These are phyloP conservation scores for Matsumurasca onukii DNA, from an alignment of 1,140 invertebrate species.

Conservation along the genomic window DNA sequence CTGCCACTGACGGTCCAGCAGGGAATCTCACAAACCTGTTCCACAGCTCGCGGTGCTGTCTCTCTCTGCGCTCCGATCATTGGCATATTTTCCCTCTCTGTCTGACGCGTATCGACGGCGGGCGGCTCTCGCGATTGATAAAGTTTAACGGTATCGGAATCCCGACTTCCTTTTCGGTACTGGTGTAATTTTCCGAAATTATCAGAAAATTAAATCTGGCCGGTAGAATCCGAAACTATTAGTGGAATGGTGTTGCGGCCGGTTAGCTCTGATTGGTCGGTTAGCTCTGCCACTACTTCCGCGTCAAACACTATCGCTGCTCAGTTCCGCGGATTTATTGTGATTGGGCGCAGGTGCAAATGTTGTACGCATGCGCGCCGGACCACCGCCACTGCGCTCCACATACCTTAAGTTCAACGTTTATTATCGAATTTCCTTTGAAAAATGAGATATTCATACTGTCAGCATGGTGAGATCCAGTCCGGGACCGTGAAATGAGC, in stretches of 20 bases:
- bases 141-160: constrained; percentile 16
- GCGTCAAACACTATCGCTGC: too few relatives aligned
- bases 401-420: too few relatives aligned
- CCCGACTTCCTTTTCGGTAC: constrained; percentile 9
- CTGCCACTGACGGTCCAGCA: constrained; percentile 14
- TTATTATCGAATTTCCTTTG: too few relatives aligned
- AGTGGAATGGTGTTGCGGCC: neutral
- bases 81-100: constrained; percentile 11
- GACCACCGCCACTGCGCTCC: too few relatives aligned
- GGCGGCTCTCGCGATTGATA: too few relatives aligned
- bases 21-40: constrained; percentile 28
- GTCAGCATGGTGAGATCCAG: too few relatives aligned
- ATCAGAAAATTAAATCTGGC: constrained; percentile 25
- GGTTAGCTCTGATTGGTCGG: neutral
- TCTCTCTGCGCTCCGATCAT: neutral
- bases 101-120: neutral
- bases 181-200: constrained; percentile 17
- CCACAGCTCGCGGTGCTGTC: neutral
- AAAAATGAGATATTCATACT: too few relatives aligned
- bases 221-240: constrained; percentile 6
- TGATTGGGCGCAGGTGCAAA: too few relatives aligned
- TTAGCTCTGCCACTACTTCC: neutral
- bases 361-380: too few relatives aligned
- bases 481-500: too few relatives aligned
- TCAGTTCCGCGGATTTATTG: too few relatives aligned